These are phyloP conservation scores for Podarcis cretensis DNA, from an alignment of 2,113 vertebrate species.

Conservation along the genomic window DNA sequence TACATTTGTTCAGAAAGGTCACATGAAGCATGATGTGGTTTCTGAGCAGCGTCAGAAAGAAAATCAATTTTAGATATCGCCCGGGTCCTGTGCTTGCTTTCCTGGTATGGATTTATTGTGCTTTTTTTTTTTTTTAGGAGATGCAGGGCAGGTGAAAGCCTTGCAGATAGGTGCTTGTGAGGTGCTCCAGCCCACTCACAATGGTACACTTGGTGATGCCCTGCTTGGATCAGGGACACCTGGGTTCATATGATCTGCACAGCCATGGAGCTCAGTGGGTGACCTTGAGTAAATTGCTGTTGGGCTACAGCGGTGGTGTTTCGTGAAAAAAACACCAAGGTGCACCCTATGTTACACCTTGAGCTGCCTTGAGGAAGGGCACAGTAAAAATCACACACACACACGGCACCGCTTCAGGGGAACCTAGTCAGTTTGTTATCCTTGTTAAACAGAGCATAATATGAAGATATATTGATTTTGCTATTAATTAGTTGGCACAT, in stretches of 20 bases:
- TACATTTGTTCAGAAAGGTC: neutral
- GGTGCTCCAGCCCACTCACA: neutral
- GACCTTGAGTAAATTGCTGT: neutral
- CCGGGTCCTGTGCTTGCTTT: conserved; percentile 11
- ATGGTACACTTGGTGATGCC: neutral
- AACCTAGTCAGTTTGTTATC: neutral
- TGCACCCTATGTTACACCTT: neutral
- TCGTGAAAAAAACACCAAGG: neutral
- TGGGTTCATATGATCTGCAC: neutral
- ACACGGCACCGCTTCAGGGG: neutral
- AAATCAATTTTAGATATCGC: conserved; percentile 11
- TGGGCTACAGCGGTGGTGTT: neutral
- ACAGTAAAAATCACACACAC: neutral
- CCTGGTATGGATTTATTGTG: conserved; percentile 29
- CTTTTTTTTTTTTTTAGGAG: neutral
- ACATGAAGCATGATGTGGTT: conserved; percentile 12
- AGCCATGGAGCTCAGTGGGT: neutral
- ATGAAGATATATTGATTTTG: neutral
- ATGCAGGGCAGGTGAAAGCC: neutral
- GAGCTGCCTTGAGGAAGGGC: neutral
- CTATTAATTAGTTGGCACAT: neutral
- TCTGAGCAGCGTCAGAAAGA: neutral
- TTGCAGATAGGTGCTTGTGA: neutral
- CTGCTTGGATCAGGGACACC: neutral
- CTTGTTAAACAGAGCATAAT: neutral